phyloP scores from a whole-genome alignment of 1,140 invertebrate species.

The Cydia pomonella region DNA sequence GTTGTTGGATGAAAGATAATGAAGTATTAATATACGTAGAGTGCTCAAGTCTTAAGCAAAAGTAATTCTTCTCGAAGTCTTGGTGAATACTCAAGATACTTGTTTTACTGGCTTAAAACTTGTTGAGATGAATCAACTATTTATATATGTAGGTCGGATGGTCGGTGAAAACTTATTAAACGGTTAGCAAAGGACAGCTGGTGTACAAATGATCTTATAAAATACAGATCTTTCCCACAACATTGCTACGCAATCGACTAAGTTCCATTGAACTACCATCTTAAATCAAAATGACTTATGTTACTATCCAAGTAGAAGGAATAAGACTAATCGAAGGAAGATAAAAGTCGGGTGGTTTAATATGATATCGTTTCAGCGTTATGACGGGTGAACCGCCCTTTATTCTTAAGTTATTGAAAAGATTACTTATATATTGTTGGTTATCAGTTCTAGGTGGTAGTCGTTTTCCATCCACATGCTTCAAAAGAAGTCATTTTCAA shows the following conservation, averaged over 20 bases:
- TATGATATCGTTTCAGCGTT: background rate
- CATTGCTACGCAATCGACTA: background rate
- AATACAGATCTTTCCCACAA: background rate
- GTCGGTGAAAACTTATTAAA: background rate
- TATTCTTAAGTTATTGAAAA: background rate
- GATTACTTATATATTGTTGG: background rate
- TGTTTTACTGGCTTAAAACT: no score
- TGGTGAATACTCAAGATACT: no score
- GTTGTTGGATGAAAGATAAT: no score
- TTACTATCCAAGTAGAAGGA: background rate
- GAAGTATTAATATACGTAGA: no score
- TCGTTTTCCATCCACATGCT: no score
- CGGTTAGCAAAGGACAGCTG: background rate
- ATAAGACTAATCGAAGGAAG: background rate
- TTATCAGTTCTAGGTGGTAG: no score
- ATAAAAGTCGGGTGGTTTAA: background rate
- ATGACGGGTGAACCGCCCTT: background rate
- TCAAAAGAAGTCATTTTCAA: no score
- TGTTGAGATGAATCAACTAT: no score
- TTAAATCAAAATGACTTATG: background rate
- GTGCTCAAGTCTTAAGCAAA: no score
- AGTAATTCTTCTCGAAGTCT: no score
- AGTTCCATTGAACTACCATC: background rate
- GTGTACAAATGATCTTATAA: background rate
- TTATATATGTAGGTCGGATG: no score